Evolutionary conservation across 2,888 invertebrate genomes (phyloP).

Genomic region (Zygaena filipendulae): DNA sequence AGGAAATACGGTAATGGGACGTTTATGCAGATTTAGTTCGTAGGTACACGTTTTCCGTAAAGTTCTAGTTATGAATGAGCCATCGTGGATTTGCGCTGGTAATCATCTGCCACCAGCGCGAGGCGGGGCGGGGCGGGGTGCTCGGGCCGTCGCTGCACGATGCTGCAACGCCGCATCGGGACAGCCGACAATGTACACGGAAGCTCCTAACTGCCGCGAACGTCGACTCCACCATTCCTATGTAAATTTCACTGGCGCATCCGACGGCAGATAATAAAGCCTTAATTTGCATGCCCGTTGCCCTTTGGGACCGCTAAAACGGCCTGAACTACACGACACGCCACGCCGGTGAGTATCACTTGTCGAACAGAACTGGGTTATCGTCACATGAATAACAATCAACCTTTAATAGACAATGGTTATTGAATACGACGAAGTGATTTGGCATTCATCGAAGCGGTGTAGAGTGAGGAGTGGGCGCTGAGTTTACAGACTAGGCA

Average conservation of each 20-base stretch:
- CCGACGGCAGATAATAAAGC: conserved; percentile 48
- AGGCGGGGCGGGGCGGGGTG: conserved; percentile 15
- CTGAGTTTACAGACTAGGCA: conserved; percentile 20
- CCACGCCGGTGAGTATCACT: conserved; percentile 34
- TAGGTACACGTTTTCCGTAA: conserved; percentile 40
- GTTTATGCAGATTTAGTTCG: conserved; percentile 54
- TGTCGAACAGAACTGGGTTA: conserved; percentile 23
- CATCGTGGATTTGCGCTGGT: conserved; percentile 43
- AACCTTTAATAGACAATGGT: conserved; percentile 32
- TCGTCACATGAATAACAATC: conserved; percentile 36
- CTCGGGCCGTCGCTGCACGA: conserved; percentile 13
- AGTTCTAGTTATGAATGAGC: conserved; percentile 48
- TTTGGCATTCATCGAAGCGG: conserved; percentile 32
- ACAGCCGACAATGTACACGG: conserved; percentile 27
- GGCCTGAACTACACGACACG: too few relatives aligned
- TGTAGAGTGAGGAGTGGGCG: conserved; percentile 18
- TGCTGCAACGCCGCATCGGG: conserved; percentile 20
- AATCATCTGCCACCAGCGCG: conserved; percentile 29
- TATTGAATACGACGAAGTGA: conserved; percentile 32
- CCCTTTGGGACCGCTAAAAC: conserved; percentile 41
- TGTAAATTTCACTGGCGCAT: conserved; percentile 51
- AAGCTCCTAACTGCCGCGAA: conserved; percentile 44
- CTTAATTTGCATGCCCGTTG: conserved; percentile 54
- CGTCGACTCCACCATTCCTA: conserved; percentile 49
- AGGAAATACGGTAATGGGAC: conserved; percentile 40